These are phyloP conservation scores for Rousettus leschenaultii DNA, from an alignment of 2,113 vertebrate species.

Conservation along the genomic window DNA sequence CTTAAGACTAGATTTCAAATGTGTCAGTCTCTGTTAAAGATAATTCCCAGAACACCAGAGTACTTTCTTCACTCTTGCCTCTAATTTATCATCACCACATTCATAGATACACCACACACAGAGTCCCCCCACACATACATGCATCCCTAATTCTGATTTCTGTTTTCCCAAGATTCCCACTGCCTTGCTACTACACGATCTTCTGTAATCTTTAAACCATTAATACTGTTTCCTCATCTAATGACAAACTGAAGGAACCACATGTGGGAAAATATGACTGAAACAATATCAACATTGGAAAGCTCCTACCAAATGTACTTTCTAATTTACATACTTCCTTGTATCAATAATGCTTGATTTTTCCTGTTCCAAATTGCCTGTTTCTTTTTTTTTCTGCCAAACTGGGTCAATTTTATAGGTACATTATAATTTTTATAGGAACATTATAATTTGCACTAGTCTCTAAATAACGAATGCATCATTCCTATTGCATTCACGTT, in stretches of 20 bases:
- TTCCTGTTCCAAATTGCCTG: neutral
- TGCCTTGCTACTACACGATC: neutral
- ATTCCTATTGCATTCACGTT: neutral
- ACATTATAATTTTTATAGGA: neutral
- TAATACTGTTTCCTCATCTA: neutral
- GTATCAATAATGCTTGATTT: neutral
- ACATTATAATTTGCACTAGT: neutral
- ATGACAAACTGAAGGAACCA: neutral
- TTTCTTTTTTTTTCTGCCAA: neutral
- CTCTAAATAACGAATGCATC: neutral
- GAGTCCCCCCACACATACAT: too few relatives aligned
- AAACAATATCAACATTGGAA: neutral
- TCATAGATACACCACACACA: neutral
- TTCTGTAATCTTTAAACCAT: neutral
- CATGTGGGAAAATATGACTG: neutral
- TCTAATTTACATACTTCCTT: neutral
- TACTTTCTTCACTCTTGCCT: neutral
- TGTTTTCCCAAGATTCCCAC: neutral
- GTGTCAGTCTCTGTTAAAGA: neutral
- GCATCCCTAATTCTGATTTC: neutral
- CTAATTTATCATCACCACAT: neutral
- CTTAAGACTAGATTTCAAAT: slow-evolving; percentile 7
- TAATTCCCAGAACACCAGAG: neutral
- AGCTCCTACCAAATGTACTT: neutral
- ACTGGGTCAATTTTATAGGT: neutral